phyloP scores from a whole-genome alignment of 2,113 vertebrate species.

The Diglossa brunneiventris region DNA sequence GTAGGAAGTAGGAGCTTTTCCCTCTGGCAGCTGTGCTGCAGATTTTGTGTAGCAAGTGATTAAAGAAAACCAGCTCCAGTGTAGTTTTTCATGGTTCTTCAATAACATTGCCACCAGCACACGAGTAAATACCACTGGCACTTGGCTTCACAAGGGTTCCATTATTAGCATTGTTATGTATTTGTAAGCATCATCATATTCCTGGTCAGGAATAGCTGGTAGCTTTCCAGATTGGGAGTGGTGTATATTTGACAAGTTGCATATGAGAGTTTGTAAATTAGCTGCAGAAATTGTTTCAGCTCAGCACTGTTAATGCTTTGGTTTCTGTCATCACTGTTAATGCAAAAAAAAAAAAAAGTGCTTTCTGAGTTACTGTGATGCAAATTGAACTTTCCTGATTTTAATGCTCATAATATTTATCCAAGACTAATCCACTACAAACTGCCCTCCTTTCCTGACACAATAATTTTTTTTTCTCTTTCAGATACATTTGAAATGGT shows the following conservation, averaged over 20 bases:
- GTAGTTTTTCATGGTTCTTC: background rate
- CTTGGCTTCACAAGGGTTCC: background rate
- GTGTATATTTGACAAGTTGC: background rate
- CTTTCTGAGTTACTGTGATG: background rate
- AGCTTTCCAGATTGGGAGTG: background rate
- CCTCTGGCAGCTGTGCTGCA: background rate
- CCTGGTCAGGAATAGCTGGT: background rate
- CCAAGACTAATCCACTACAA: background rate
- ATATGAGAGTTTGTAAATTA: background rate
- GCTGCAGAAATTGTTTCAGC: background rate
- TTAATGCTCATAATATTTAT: background rate
- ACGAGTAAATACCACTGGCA: background rate
- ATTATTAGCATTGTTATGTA: background rate
- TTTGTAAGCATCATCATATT: background rate
- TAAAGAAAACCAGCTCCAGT: background rate
- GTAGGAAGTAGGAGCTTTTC: background rate
- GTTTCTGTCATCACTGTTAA: background rate
- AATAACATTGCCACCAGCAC: background rate
- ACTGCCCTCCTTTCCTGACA: background rate
- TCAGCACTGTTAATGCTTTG: background rate
- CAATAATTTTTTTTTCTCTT: background rate
- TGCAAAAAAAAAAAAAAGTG: no score
- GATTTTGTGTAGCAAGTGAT: background rate
- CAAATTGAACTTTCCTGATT: background rate
- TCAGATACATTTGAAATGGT: constrained; percentile 99